Percentiles rank a stretch among this genome's conserved stretches.
Evolutionary conservation across 2,888 invertebrate genomes (phyloP).

Genomic region (Oxytorus armatus): DNA sequence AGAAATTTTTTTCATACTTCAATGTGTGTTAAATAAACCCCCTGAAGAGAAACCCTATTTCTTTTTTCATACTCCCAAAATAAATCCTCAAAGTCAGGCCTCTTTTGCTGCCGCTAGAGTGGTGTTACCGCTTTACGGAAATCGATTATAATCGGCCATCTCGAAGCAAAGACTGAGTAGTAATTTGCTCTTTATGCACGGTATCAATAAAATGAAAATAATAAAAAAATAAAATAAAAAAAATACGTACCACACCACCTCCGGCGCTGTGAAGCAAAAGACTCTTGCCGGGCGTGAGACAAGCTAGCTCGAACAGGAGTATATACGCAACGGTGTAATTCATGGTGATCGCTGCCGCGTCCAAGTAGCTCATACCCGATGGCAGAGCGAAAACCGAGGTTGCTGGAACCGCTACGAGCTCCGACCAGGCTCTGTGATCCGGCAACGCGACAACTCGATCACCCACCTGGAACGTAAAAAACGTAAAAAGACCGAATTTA

Average conservation of each 20-base stretch:
- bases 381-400: slow-evolving; percentile 92
- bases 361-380: slow-evolving; percentile 90
- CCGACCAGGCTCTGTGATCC: slow-evolving; percentile 95
- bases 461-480: slow-evolving; percentile 87
- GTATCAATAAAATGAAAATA: too few relatives aligned
- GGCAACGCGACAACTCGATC: slow-evolving; percentile 94
- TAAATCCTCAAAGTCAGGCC: too few relatives aligned
- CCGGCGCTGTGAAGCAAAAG: slow-evolving; percentile 94
- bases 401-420: slow-evolving; percentile 92
- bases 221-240: not conserved
- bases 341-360: slow-evolving; percentile 93
- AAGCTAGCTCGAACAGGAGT: slow-evolving; percentile 93
- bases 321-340: slow-evolving; percentile 95
- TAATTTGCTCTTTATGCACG: too few relatives aligned
- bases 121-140: too few relatives aligned
- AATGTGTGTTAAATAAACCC: too few relatives aligned
- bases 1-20: too few relatives aligned
- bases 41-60: too few relatives aligned
- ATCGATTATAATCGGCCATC: too few relatives aligned
- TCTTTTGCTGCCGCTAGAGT: too few relatives aligned
- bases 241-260: slow-evolving; percentile 92
- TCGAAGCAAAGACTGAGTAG: too few relatives aligned
- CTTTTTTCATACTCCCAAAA: too few relatives aligned
- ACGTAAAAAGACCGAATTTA: not conserved
- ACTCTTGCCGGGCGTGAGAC: slow-evolving; percentile 91